Evolutionary conservation across 2,888 invertebrate species (phyloP), one percentile per base, ranked within the genome.

Genomic region (Oscheius sp.): DNA sequence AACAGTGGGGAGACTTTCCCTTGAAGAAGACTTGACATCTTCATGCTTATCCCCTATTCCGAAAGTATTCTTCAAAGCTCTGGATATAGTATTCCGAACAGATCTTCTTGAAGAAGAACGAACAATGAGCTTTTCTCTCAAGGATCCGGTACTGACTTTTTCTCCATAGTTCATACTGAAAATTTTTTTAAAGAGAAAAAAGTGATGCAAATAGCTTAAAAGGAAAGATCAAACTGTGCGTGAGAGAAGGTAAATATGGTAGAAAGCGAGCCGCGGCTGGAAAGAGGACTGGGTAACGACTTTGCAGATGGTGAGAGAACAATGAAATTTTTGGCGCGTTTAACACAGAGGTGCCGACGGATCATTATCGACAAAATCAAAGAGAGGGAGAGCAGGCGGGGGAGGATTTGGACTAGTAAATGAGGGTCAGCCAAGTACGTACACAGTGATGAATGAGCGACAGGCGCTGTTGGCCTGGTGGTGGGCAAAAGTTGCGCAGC

Each of bases 51-150:
- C 74, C 12, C 75, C 71, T 49, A 76, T 58, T 55, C 76, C 73
- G 6, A 80, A 61, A 18, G 80, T 80, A 5, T 76, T 76, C 6
- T 76, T 72, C 45, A 80, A 52, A 1, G 80, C 80, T 52, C 75
- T 74, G 2, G 73, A 69, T 16, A 80, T 66, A 7, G 80, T 80
- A 41, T 78, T 77, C 23, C 78, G 49, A 6, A 80, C 74, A 21
- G 80, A 80, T 45, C 71, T 72, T 23, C 53, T 69, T 29, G 58
- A 59, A 21, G 68, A 59, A 16, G 77, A 77, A 43, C 80, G 71
- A 13, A 80, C 59, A 66, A 80, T 72, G 29, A 78, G 61, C n/a
- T 73, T 63, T 61, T 80, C 78, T 5, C 80, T 74, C 12, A 78
- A 43, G 7, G 78, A 77, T 27, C 80, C 80, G 27, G 77, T 80